Base-by-base conservation (phyloP, 1,140 invertebrate species). In the Drosophila triauraria region DNA sequence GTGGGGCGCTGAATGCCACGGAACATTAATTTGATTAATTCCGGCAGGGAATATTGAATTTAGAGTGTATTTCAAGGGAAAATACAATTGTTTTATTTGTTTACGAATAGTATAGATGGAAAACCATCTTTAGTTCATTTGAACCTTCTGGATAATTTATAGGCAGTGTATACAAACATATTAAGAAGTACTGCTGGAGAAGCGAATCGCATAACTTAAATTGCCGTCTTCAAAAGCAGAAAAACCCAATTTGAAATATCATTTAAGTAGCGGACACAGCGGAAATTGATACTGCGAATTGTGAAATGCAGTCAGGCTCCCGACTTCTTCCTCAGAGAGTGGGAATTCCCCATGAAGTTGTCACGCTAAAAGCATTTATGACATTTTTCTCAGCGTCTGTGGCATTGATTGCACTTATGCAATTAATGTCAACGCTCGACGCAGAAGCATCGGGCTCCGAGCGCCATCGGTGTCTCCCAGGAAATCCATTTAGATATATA, bases 331-430 rank as follows among this genome's bases (percentile, higher is more conserved):
- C 23, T 30, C 4, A 12, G 65, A 17, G 51, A 72, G 17, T n/a
- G 40, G 4, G 40, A 35, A 46, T n/a, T 40, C 48, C 54, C 42
- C 42, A 44, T 32, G 54, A 59, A 48, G 38, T n/a, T 77, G 63
- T 56, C 63, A 42, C 47, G 25, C 48, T 20, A n/a, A 42, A 54
- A 53, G 53, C 74, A 72, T 51, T 81, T 80, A 81, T 81, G 75
- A 61, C 58, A 53, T 53, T 64, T 57, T 50, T 74, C 56, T 57
- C 47, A 32, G 23, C 60, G 35, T 48, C 74, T 50, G 44, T 69
- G 75, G 75, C 70, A 83, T 83, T 83, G 76, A 83, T 80, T 83
- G 81, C 80, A 71, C 81, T 76, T 76, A 76, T 83, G 81, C 81
- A 83, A 83, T 83, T 83, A 83, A 79, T 76, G 81, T 80, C 71